phyloP scores from a whole-genome alignment of 2,888 invertebrate species.

The Tromatobia lineatoria region DNA sequence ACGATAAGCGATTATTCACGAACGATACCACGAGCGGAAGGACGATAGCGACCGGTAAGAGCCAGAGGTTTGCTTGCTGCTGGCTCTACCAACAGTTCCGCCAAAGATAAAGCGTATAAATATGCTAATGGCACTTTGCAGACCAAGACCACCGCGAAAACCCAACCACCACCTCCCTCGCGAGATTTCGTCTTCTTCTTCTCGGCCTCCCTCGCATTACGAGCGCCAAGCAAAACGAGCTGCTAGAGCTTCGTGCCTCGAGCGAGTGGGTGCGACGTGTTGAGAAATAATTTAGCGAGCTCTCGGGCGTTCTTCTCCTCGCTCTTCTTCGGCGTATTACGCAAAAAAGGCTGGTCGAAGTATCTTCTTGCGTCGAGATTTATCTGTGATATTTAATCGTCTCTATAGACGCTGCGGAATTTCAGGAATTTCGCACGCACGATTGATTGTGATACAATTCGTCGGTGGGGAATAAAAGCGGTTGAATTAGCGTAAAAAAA shows the following conservation, averaged over 20 bases:
- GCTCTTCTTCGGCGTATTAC: conserved; percentile 35
- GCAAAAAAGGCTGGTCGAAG: conserved; percentile 18
- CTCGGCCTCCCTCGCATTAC: conserved; percentile 29
- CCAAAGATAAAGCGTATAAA: conserved; percentile 74
- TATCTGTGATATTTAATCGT: neutral
- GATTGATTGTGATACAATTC: neutral
- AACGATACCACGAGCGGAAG: conserved; percentile 56
- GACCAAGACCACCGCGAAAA: conserved; percentile 60
- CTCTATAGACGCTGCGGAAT: neutral
- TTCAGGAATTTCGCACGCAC: neutral
- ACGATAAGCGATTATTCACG: conserved; percentile 61
- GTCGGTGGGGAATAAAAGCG: neutral
- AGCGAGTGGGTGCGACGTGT: conserved; percentile 66
- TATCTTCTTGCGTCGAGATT: neutral
- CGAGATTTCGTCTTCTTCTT: conserved; percentile 30
- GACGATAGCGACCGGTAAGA: conserved; percentile 56
- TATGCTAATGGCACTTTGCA: conserved; percentile 74
- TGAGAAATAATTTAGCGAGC: conserved; percentile 69
- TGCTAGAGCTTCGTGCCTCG: conserved; percentile 40
- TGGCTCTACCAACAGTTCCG: conserved; percentile 65
- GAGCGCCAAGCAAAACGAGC: conserved; percentile 60
- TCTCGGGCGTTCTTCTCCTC: conserved; percentile 8
- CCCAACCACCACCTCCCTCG: conserved; percentile 52
- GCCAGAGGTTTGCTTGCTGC: conserved; percentile 62
- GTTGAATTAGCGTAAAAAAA: no score